Base-by-base conservation (phyloP, 1,140 invertebrate species). In the Maconellicoccus hirsutus region DNA sequence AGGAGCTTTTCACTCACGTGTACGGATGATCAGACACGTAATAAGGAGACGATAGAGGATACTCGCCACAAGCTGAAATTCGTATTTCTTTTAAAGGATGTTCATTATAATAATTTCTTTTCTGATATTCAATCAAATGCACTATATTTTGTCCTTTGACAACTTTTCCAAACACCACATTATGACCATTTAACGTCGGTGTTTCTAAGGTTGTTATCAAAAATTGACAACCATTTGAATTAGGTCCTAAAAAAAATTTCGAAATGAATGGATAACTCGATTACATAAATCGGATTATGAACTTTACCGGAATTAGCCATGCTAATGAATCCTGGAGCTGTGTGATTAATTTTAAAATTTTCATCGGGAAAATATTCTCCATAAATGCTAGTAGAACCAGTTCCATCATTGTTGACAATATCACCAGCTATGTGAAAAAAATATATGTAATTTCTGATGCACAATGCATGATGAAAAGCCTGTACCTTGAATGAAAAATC, bases 151-250 rank as follows among this genome's bases (percentile, higher is more conserved):
- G 85, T n/a, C 93, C 93, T 74, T 87, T 84, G 1, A 89, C 78
- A 0, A 92, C 91, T 82, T 94, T 97, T 76, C 96, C 96, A 81
- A 98, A 96, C 6, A 97, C 89, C 3, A 92, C 92, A 78, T 99
- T 94, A 71, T 89, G 84, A 3, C 90, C 91, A 80, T 98, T 91
- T 61, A 99, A 80, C 94, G 95, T 98, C 1, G 89, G 86, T 0
- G 95, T 93, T 12, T 88, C 84, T 70, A 91, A 85, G 2, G 90
- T 92, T 6, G 92, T 95, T 77, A 98, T 94, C 79, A 98, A 96
- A 80, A 98, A 98, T 79, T 98, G 96, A 75, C 93, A 97, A 27
- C 96, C 95, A 79, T 88, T 91, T n/a, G 87, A 86, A 74, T 92
- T 80, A 63, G 81, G 83, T n/a, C 86, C 86, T 79, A 70, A 73